phyloP scores from a whole-genome alignment of 2,888 invertebrate genomes.

The Caenorhabditis macrosperma region DNA sequence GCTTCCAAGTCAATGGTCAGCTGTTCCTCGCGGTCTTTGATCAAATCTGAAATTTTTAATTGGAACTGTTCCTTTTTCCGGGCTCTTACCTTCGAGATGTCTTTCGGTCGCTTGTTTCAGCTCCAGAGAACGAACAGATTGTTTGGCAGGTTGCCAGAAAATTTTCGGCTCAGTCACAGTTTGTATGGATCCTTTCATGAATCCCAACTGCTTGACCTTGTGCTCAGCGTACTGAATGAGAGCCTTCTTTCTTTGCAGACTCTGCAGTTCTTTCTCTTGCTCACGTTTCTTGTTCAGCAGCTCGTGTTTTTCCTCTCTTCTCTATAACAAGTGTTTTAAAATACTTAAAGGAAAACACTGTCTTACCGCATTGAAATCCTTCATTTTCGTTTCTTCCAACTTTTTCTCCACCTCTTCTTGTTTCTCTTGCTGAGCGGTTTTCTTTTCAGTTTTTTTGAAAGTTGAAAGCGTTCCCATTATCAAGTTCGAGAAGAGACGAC shows the following conservation, averaged over 20 bases:
- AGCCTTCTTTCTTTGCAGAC: constrained; percentile 88
- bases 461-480: constrained; percentile 94
- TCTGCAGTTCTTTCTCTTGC: constrained; percentile 91
- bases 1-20: constrained; percentile 34
- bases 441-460: constrained; percentile 91
- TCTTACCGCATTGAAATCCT: constrained; percentile 88
- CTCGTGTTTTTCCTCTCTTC: constrained; percentile 88
- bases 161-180: constrained; percentile 91
- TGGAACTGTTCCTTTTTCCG: background rate
- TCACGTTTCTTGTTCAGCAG: constrained; percentile 90
- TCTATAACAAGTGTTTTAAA: constrained; percentile 49
- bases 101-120: constrained; percentile 85
- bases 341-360: background rate
- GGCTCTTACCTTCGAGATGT: constrained; percentile 71
- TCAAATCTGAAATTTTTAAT: constrained; percentile 61
- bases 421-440: constrained; percentile 86
- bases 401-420: constrained; percentile 92
- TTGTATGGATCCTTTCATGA: constrained; percentile 88
- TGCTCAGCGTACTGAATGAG: constrained; percentile 83
- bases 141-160: constrained; percentile 90
- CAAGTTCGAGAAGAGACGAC: constrained; percentile 93
- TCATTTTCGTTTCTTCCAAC: constrained; percentile 91
- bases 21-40: constrained; percentile 65
- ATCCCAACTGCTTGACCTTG: constrained; percentile 89
- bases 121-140: constrained; percentile 86